Evolutionary conservation across 2,888 invertebrate species (phyloP).

Genomic region (Teleogryllus oceanicus): DNA sequence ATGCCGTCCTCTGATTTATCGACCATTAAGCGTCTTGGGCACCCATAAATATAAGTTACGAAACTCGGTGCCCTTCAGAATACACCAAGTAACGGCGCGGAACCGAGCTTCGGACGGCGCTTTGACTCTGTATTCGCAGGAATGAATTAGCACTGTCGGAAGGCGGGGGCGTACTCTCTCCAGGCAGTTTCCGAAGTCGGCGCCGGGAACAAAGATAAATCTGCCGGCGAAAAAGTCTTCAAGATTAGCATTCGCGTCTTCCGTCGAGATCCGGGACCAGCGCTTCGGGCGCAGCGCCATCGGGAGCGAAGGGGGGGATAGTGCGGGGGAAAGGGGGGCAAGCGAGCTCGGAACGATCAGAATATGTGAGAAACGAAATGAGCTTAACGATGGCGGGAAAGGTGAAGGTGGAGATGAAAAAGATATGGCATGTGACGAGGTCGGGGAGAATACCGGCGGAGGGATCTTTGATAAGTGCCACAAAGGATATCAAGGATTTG

Average conservation of each 20-base stretch:
- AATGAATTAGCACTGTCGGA: neutral
- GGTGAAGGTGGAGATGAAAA: no score
- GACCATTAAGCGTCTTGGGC: neutral
- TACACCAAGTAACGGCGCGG: neutral
- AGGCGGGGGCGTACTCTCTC: neutral
- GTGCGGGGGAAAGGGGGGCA: no score
- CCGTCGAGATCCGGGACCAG: no score
- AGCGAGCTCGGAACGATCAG: no score
- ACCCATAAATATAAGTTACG: neutral
- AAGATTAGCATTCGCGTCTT: neutral
- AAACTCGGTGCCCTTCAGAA: neutral
- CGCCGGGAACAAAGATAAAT: neutral
- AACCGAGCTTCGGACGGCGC: neutral
- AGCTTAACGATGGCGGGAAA: no score
- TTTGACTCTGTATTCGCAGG: neutral
- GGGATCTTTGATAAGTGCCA: no score
- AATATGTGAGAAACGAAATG: no score
- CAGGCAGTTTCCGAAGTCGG: neutral
- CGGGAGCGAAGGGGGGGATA: no score
- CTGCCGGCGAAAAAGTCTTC: neutral
- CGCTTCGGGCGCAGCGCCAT: no score
- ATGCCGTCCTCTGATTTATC: neutral
- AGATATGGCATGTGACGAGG: no score
- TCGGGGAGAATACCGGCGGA: no score
- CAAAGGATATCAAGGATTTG: no score